Evolutionary conservation across 2,888 invertebrate genomes (phyloP).

Genomic region (Chesias legatella): DNA sequence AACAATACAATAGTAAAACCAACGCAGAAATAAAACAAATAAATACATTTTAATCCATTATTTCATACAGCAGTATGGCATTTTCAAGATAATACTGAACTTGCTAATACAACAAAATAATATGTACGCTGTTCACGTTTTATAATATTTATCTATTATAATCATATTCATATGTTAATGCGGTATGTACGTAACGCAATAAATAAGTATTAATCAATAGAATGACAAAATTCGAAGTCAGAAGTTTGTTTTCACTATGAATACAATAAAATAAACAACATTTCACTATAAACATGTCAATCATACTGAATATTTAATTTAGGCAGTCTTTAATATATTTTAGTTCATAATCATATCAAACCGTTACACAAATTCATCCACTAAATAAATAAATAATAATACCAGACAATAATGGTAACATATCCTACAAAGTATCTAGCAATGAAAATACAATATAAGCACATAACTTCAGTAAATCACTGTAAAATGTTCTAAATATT

Average conservation of each 20-base stretch:
- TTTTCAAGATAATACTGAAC: conserved; percentile 76
- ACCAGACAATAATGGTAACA: conserved; percentile 73
- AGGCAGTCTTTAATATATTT: conserved; percentile 78
- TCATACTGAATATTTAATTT: conserved; percentile 74
- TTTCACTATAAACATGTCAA: conserved; percentile 60
- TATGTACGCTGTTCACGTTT: conserved; percentile 62
- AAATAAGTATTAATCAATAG: conserved; percentile 38
- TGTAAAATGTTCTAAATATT: conserved; percentile 78
- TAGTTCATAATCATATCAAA: conserved; percentile 65
- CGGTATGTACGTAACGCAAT: conserved; percentile 11
- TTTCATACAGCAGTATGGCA: conserved; percentile 76
- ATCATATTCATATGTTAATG: conserved; percentile 11
- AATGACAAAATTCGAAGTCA: conserved; percentile 38
- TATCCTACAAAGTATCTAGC: conserved; percentile 64
- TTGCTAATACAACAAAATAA: conserved; percentile 75
- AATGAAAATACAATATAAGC: conserved; percentile 67
- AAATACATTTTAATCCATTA: conserved; percentile 63
- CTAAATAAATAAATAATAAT: conserved; percentile 70
- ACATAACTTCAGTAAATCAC: conserved; percentile 69
- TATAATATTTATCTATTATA: conserved; percentile 17
- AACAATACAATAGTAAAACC: conserved; percentile 58
- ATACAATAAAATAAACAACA: conserved; percentile 46
- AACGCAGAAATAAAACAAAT: conserved; percentile 54
- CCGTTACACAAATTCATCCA: conserved; percentile 60
- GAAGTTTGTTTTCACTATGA: conserved; percentile 22